Conservation (phyloP, 1,140 invertebrate genomes). For the Brachionus paranguensis region DNA sequence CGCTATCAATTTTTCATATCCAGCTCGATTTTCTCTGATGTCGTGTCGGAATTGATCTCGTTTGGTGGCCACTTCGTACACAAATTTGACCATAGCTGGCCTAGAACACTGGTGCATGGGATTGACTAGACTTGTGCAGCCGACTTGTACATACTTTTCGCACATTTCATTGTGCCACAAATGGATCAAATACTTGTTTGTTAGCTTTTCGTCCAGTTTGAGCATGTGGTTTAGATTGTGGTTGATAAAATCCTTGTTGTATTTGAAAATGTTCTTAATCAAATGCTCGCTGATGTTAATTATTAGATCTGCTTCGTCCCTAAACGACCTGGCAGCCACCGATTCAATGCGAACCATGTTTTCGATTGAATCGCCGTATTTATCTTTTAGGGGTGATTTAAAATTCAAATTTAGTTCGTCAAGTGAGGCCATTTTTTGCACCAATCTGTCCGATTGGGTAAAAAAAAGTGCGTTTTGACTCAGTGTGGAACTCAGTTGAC, state of each 20-base stretch:
- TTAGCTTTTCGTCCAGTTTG: slow-evolving; percentile 35
- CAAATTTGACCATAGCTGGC: slow-evolving; percentile 39
- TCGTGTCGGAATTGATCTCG: slow-evolving; percentile 32
- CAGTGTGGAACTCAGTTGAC: not conserved
- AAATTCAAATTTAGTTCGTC: not conserved
- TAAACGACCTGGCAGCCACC: not conserved
- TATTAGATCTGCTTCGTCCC: slow-evolving; percentile 19
- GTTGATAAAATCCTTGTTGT: slow-evolving; percentile 35
- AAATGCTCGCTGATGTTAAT: slow-evolving; percentile 35
- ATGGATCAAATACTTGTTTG: slow-evolving; percentile 26
- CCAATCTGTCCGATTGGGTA: slow-evolving; percentile 6
- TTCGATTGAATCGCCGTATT: slow-evolving; percentile 35
- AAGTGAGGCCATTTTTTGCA: not conserved
- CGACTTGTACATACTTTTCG: slow-evolving; percentile 29
- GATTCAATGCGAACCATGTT: not conserved
- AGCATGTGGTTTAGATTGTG: slow-evolving; percentile 32
- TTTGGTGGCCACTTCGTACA: slow-evolving; percentile 24
- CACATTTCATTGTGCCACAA: slow-evolving; percentile 39
- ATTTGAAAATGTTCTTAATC: not conserved
- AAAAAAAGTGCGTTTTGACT: not conserved
- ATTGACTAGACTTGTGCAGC: slow-evolving; percentile 24
- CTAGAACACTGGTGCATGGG: slow-evolving; percentile 37
- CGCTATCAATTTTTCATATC: slow-evolving; percentile 2
- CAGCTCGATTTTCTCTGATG: slow-evolving; percentile 10
- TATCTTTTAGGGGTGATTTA: slow-evolving; percentile 7